These are phyloP conservation scores for Nemotelus nigrinus DNA, from an alignment of 2,888 invertebrate species.

Conservation along the genomic window DNA sequence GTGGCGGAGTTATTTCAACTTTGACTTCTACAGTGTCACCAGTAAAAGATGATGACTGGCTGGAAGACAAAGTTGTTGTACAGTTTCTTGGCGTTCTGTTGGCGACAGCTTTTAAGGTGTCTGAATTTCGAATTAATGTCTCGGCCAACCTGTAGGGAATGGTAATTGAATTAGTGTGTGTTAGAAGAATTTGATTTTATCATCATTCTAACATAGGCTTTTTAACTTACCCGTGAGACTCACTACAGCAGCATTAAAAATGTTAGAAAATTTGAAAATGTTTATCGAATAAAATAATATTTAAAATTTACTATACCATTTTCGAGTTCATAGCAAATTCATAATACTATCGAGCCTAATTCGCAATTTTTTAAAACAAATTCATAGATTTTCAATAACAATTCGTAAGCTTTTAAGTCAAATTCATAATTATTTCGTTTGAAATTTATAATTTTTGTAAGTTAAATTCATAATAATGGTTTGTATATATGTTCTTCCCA, in stretches of 20 bases:
- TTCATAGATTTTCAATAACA: no score
- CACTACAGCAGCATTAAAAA: slow-evolving; percentile 62
- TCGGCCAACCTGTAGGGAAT: slow-evolving; percentile 69
- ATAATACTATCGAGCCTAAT: no score
- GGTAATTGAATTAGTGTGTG: not conserved
- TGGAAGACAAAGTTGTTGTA: slow-evolving; percentile 64
- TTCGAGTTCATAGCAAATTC: no score
- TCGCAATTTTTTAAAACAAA: no score
- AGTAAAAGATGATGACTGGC: slow-evolving; percentile 63
- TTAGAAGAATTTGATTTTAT: not conserved
- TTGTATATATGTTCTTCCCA: no score
- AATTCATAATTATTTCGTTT: no score
- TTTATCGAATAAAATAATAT: not conserved
- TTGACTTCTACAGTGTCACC: slow-evolving; percentile 64
- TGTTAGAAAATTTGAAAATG: not conserved
- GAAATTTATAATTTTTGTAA: no score
- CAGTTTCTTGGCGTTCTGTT: slow-evolving; percentile 58
- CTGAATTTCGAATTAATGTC: slow-evolving; percentile 67
- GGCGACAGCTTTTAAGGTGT: slow-evolving; percentile 63
- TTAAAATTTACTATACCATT: no score
- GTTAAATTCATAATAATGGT: no score
- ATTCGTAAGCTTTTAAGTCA: no score
- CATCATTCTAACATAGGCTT: not conserved
- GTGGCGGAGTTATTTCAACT: slow-evolving; percentile 65
- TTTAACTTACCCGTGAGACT: slow-evolving; percentile 72